These are phyloP conservation scores for Drosophila cognata DNA, from an alignment of 2,888 invertebrate species.

Conservation along the genomic window DNA sequence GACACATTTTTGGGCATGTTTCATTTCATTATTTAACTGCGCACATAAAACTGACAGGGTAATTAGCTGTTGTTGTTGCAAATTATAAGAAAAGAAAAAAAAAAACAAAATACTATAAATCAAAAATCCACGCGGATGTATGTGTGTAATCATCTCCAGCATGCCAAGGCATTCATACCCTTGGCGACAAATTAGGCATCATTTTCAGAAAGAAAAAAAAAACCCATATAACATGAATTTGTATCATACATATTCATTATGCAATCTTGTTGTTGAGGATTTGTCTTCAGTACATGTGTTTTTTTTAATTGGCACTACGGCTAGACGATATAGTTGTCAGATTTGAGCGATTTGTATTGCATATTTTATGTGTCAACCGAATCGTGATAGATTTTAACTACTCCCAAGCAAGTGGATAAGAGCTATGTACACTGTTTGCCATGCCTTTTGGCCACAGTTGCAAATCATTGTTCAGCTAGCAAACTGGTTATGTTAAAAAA, in stretches of 20 bases:
- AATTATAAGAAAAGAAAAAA: constrained; percentile 12
- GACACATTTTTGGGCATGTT: constrained; percentile 49
- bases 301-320: not conserved
- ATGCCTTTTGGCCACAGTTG: constrained; percentile 32
- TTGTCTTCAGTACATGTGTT: not conserved
- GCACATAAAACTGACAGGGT: constrained; percentile 52
- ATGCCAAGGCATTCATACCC: constrained; percentile 16
- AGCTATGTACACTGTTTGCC: constrained; percentile 18
- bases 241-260: constrained; percentile 6
- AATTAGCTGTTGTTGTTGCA: constrained; percentile 41
- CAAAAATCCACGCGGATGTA: not conserved
- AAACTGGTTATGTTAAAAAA: constrained; percentile 49
- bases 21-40: constrained; percentile 54
- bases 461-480: constrained; percentile 40
- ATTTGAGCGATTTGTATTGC: constrained; percentile 11
- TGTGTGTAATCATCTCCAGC: not conserved
- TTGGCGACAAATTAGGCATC: constrained; percentile 10
- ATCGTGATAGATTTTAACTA: constrained; percentile 28
- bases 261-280: constrained; percentile 3
- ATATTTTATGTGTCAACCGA: constrained; percentile 30
- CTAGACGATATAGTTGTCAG: constrained; percentile 4
- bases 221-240: not conserved
- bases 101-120: constrained; percentile 14
- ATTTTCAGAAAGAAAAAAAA: constrained; percentile 1
- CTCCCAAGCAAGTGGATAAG: constrained; percentile 32